Percentiles rank a stretch among this genome's conserved stretches.
phyloP scores from a whole-genome alignment of 2,888 invertebrate species.

The Drosophila mayaguana region DNA sequence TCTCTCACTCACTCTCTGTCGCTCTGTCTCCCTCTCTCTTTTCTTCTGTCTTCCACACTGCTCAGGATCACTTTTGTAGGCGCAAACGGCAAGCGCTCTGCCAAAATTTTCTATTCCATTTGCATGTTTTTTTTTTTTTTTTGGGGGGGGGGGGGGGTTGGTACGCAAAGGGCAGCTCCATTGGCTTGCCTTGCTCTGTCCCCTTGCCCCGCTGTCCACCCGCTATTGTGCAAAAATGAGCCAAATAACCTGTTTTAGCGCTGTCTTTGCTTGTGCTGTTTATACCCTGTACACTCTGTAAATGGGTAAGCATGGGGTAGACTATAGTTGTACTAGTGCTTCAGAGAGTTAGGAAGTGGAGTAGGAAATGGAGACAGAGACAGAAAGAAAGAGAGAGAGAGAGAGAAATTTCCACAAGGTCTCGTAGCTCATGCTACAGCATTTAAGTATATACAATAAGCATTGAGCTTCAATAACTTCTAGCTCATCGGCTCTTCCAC shows the following conservation, averaged over 20 bases:
- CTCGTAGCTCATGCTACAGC: too few species aligned
- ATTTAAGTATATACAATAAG: not conserved
- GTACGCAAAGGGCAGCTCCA: conserved; percentile 35
- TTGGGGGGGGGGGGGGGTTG: too few species aligned
- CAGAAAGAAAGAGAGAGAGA: not conserved
- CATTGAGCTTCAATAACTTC: too few species aligned
- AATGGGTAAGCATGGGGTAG: not conserved
- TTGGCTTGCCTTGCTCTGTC: not conserved
- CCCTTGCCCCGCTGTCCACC: not conserved
- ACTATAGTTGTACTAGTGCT: not conserved
- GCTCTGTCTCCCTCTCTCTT: not conserved
- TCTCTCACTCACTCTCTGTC: not conserved
- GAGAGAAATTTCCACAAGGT: too few species aligned
- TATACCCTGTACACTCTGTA: conserved; percentile 4
- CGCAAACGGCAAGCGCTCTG: conserved; percentile 43
- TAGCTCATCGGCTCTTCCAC: not conserved
- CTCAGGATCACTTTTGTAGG: conserved; percentile 38
- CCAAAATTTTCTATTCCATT: conserved; percentile 53
- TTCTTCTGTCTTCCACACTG: not conserved
- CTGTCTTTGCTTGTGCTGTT: conserved; percentile 42
- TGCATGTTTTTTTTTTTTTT: conserved; percentile 28
- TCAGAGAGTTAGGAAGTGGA: too few species aligned
- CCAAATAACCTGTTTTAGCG: conserved; percentile 69
- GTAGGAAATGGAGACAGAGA: too few species aligned
- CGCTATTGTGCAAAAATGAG: conserved; percentile 39